phyloP scores from a whole-genome alignment of 2,888 invertebrate genomes.

The Rambutsinella grinnellia region DNA sequence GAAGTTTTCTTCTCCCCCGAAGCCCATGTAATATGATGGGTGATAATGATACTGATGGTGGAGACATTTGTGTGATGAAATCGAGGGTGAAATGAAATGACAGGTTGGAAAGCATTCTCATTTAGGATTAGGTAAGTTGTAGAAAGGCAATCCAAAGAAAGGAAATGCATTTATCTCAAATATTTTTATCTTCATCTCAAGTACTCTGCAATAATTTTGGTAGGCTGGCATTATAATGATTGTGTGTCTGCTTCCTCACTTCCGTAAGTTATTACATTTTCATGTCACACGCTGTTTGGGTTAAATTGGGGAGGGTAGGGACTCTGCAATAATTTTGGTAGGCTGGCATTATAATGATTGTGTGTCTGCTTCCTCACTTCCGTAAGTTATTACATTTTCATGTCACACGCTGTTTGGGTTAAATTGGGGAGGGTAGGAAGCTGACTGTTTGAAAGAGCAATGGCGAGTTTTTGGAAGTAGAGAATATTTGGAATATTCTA shows the following conservation, averaged over 20 bases:
- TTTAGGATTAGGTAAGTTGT: too few relatives aligned
- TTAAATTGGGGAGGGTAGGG: constrained; percentile 10
- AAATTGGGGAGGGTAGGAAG: constrained; percentile 6
- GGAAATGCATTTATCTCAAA: neutral
- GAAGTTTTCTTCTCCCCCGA: neutral
- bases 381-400: constrained; percentile 35
- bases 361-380: constrained; percentile 29
- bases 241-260: constrained; percentile 29
- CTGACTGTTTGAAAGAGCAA: neutral
- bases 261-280: constrained; percentile 33
- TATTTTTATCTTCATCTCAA: constrained; percentile 16
- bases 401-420: constrained; percentile 44
- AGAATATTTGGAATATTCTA: too few relatives aligned
- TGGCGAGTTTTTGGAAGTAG: too few relatives aligned
- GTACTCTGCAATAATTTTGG: constrained; percentile 34
- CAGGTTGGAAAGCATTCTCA: neutral
- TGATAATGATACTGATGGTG: neutral
- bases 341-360: constrained; percentile 32
- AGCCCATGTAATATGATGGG: neutral
- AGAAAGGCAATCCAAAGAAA: too few relatives aligned
- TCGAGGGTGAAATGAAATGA: constrained; percentile 23
- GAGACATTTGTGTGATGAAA: neutral
- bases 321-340: constrained; percentile 32
- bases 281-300: constrained; percentile 47
- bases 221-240: constrained; percentile 34